Base-by-base conservation (phyloP, 1,140 invertebrate genomes). In the Bradynema listronoti region DNA sequence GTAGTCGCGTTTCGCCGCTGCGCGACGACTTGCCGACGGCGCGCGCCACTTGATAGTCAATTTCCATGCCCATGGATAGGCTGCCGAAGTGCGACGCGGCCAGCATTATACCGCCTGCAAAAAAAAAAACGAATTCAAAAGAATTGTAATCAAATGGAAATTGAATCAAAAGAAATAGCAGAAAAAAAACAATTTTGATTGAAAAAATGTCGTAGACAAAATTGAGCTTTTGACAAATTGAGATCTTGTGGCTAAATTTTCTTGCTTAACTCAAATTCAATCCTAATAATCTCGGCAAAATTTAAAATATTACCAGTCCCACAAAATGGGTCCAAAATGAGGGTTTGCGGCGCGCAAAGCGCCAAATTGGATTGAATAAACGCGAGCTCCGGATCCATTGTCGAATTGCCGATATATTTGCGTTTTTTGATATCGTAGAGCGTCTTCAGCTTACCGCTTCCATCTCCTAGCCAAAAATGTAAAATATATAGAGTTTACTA, bases 361-460 rank as follows among this genome's bases (percentile, higher is more conserved):
- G 62, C 79, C 58, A 82, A 68, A 64, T 81, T 82, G 4, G 80
- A 74, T 77, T 82, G 82, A 27, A 83, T 77, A 24, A 83, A 71
- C 0, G 81, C 77, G 5, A 83, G 66, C 36, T 78, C 73, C 4
- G 82, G 79, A 63, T 83, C 81, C 82, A 83, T 83, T 32, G 80
- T 82, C 9, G 82, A 83, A 59, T 83, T 83, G 36, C 74, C 74
- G 47, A 77, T 77, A 66, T 77, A 77, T n/a, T 42, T 50, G 7
- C 74, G 66, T 7, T 78, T 74, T 55, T 77, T 74, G 27, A 82
- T 58, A 51, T 78, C 74, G 53, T 74, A 82, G 41, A 75, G 63
- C 30, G 66, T 62, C 41, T 80, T 79, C 46, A 72, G 63, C 42
- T 71, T 60, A 59, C 72, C 66, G 55, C 79, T 76, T 19, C 80